Conservation (phyloP, 2,888 invertebrate species). For the Agrenia bidenticulata region DNA sequence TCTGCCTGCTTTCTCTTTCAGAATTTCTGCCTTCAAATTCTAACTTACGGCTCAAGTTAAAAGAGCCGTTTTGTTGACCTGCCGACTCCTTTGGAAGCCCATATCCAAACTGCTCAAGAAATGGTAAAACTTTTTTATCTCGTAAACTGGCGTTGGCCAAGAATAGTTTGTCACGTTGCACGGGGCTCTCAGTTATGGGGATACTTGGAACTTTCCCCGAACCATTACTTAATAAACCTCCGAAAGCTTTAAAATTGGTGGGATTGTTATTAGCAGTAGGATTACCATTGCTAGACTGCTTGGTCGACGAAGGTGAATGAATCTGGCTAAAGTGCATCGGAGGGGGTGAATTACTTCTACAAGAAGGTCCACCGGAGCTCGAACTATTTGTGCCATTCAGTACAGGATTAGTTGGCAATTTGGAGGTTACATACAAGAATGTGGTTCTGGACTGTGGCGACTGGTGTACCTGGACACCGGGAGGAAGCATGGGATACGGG, state of each 20-base stretch:
- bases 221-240: constrained; percentile 19
- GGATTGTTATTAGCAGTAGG: constrained; percentile 12
- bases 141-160: constrained; percentile 16
- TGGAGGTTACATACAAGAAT: constrained; percentile 52
- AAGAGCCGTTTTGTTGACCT: constrained; percentile 12
- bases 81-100: constrained; percentile 31
- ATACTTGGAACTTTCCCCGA: background rate
- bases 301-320: background rate
- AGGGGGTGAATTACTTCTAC: constrained; percentile 20
- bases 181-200: background rate
- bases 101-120: constrained; percentile 51
- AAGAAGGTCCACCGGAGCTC: background rate
- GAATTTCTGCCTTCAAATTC: constrained; percentile 6
- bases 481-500: constrained; percentile 53
- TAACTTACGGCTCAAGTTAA: constrained; percentile 11
- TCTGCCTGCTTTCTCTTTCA: constrained; percentile 9
- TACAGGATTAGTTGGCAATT: constrained; percentile 42
- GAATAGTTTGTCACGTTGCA: constrained; percentile 17
- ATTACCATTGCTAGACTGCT: background rate
- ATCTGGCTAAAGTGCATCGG: constrained; percentile 16
- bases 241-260: constrained; percentile 18
- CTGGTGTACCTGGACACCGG: constrained; percentile 52
- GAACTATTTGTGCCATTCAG: constrained; percentile 7
- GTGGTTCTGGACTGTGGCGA: constrained; percentile 52
- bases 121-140: constrained; percentile 49